Percentiles rank a stretch among this genome's conserved stretches.
Conservation (phyloP, 64 coral and sea anemone genomes). For the Montipora sp. region DNA sequence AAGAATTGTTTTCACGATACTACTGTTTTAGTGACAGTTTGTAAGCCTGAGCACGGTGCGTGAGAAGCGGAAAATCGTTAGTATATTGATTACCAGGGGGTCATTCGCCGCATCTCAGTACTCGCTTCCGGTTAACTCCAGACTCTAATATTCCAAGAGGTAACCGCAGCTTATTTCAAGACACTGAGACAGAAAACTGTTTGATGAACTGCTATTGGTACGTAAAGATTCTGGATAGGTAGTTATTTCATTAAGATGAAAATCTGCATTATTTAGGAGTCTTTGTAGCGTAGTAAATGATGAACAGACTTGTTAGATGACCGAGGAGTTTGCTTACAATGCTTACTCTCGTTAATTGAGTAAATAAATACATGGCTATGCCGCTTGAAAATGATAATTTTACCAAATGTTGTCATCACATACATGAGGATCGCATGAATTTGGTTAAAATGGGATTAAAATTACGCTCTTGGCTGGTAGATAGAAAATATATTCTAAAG, state of each 20-base stretch:
- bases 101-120: constrained; percentile 56
- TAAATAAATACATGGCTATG: constrained; percentile 60
- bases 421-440: constrained; percentile 15
- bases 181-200: not conserved
- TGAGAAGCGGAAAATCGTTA: not conserved
- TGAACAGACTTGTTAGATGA: not conserved
- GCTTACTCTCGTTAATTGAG: constrained; percentile 55
- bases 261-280: not conserved
- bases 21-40: not conserved
- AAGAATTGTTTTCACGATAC: no score
- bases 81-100: constrained; percentile 78
- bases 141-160: constrained; percentile 26
- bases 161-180: constrained; percentile 13
- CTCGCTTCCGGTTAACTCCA: constrained; percentile 64
- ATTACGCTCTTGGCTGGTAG: not conserved
- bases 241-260: not conserved
- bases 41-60: not conserved
- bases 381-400: constrained; percentile 58
- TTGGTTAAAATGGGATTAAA: constrained; percentile 32
- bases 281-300: not conserved
- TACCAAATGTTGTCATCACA: constrained; percentile 79
- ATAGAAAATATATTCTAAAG: not conserved
- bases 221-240: not conserved
- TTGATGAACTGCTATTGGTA: not conserved
- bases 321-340: not conserved